These are phyloP conservation scores for Mantis religiosa DNA, from an alignment of 2,888 invertebrate genomes.

Conservation along the genomic window DNA sequence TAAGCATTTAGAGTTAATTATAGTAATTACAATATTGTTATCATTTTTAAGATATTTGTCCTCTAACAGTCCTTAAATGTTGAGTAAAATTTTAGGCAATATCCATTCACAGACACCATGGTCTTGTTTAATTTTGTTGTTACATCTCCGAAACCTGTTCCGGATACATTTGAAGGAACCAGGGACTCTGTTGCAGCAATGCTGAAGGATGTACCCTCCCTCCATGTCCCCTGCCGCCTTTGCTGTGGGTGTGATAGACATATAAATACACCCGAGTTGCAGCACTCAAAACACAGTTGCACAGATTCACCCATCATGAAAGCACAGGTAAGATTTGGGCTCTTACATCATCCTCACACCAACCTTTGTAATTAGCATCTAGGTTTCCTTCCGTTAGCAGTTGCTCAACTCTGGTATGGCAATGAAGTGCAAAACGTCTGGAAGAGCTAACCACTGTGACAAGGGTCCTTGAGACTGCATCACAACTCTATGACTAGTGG, in stretches of 20 bases:
- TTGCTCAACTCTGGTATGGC: too few relatives aligned
- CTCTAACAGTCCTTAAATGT: too few relatives aligned
- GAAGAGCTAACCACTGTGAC: too few relatives aligned
- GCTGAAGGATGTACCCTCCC: background rate
- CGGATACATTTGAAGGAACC: background rate
- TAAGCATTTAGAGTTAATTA: too few relatives aligned
- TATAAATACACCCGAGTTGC: background rate
- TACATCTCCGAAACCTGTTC: background rate
- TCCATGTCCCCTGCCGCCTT: background rate
- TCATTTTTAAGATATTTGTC: too few relatives aligned
- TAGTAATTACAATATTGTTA: too few relatives aligned
- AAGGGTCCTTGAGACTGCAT: too few relatives aligned
- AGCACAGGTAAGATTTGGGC: background rate
- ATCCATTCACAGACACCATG: too few relatives aligned
- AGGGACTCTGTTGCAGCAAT: background rate
- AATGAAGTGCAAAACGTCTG: too few relatives aligned
- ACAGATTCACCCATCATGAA: background rate
- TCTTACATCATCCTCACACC: background rate
- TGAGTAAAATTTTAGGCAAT: too few relatives aligned
- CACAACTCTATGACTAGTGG: too few relatives aligned
- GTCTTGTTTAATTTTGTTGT: background rate
- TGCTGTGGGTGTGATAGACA: background rate
- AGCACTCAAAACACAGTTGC: background rate
- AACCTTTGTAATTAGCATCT: background rate
- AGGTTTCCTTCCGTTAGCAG: background rate